Evolutionary conservation across 1,140 invertebrate species (phyloP).

Genomic region (Chironomus striatipennis): DNA sequence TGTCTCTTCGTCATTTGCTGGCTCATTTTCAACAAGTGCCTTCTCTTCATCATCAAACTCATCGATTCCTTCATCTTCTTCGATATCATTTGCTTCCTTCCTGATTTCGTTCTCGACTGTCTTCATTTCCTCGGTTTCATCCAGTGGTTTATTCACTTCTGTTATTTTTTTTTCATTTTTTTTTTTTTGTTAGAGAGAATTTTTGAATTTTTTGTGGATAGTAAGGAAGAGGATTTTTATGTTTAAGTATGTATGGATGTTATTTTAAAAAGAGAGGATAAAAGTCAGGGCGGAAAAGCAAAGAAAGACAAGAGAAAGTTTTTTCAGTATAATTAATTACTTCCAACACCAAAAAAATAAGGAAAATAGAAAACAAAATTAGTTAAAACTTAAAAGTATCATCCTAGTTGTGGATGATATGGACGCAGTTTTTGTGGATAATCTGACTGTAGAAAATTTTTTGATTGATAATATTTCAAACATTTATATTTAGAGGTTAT

Average conservation of each 20-base stretch:
- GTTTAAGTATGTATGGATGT: background rate
- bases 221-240: background rate
- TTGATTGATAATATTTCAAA: no score
- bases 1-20: slow-evolving; percentile 23
- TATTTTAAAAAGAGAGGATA: background rate
- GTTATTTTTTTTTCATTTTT: background rate
- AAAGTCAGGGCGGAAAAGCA: background rate
- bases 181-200: background rate
- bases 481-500: no score
- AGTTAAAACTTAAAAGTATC: background rate
- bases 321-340: background rate
- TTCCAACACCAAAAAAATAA: background rate
- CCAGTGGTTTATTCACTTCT: background rate
- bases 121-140: background rate
- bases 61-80: slow-evolving; percentile 23
- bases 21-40: background rate
- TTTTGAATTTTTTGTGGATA: background rate
- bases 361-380: background rate
- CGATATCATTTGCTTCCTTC: slow-evolving; percentile 18
- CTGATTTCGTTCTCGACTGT: background rate
- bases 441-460: no score
- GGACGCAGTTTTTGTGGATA: no score
- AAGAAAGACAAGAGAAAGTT: background rate
- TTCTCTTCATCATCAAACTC: slow-evolving; percentile 17
- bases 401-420: background rate